Conservation (phyloP, 2,888 invertebrate genomes). For the Leptopilina myrica region DNA sequence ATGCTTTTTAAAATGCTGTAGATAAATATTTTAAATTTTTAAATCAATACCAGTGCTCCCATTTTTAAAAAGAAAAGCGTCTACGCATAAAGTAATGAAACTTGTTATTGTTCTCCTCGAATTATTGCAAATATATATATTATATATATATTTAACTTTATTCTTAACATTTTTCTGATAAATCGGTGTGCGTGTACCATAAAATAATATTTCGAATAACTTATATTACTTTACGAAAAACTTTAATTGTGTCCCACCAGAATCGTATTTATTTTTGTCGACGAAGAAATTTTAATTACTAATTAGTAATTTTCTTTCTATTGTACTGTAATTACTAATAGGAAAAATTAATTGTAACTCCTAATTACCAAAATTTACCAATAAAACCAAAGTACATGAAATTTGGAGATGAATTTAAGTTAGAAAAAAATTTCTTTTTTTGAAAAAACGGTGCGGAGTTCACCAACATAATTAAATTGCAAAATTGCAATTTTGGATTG, state of each 20-base stretch:
- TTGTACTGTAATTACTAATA: no score
- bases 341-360: no score
- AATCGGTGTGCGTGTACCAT: slow-evolving; percentile 56
- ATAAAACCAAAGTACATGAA: no score
- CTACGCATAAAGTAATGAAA: slow-evolving; percentile 6
- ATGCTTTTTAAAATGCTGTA: slow-evolving; percentile 54
- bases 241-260: slow-evolving; percentile 32
- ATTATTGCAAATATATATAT: slow-evolving; percentile 28
- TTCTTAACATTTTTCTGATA: slow-evolving; percentile 45
- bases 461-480: no score
- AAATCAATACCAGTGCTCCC: slow-evolving; percentile 42
- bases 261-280: background rate
- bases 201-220: slow-evolving; percentile 53
- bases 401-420: no score
- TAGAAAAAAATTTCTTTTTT: no score
- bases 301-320: no score
- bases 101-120: slow-evolving; percentile 32
- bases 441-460: no score
- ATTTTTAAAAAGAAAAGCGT: background rate
- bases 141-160: slow-evolving; percentile 23
- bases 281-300: no score
- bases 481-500: no score
- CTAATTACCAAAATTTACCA: no score
- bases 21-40: slow-evolving; percentile 52
- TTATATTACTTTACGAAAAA: slow-evolving; percentile 52